Evolutionary conservation across 2,113 vertebrate genomes (phyloP), one percentile per base, ranked within the genome.

Genomic region (Eretmochelys imbricata): DNA sequence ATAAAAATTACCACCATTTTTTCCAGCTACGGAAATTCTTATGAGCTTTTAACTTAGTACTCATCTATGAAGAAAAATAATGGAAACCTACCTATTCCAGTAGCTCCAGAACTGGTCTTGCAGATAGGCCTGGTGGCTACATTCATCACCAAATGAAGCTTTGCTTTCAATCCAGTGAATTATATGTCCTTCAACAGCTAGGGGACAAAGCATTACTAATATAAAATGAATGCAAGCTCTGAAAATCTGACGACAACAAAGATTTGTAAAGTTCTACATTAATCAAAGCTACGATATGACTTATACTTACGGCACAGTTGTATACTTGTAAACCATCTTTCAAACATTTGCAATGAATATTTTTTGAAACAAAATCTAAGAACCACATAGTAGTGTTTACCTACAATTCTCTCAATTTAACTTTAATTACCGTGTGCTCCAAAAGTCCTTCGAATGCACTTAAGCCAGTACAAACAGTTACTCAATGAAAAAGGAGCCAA

Each of bases 151-250:
- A 24, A 99, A 99, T 35, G 99, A 99, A 59, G 99, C 99, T 98
- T 99, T 99, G 98, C 99, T 99, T 98, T 99, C 99, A 95, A 99
- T 99, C 99, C 99, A 99, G 98, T 99, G 99, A 93, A 99, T 98
- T 65, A 99, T 98, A 95, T 99, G 99, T 82, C 99, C 99, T 97
- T 99, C 99, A 78, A 99, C 99, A 96, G 99, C 99, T 99, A 97
- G 89, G 13, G 89, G 83, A 97, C 86, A 98, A 93, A 97, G 93
- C 84, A 88, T 96, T 96, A 96, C 72, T 92, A 95, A 93, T 72
- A 98, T 48, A 97, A 85, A 89, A 97, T 31, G 72, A 94, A 91
- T 93, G 42, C 69, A 90, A 97, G 90, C 81, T 89, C 81, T 96
- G 85, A 98, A 95, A 98, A 96, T 87, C 83, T 93, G 79, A 84